Conservation (phyloP, 1,140 invertebrate species). For the Zeugodacus cucurbitae region DNA sequence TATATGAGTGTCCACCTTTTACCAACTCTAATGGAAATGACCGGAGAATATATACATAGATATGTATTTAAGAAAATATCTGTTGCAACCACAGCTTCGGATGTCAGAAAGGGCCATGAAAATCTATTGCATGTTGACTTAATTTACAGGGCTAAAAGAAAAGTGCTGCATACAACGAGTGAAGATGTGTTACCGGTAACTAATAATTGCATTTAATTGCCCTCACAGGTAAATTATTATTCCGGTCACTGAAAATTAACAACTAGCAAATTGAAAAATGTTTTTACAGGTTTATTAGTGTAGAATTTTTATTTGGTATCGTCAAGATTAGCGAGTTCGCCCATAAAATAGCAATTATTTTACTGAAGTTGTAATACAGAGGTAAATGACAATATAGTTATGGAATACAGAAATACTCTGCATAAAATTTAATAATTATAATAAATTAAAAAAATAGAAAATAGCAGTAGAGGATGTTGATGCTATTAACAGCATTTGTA, state of each 20-base stretch:
- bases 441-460: too few relatives aligned
- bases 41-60: neutral
- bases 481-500: too few relatives aligned
- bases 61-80: too few relatives aligned
- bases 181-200: neutral
- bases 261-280: neutral
- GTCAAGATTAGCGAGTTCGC: too few relatives aligned
- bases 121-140: neutral
- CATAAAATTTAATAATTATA: too few relatives aligned
- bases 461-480: too few relatives aligned
- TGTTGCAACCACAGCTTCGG: neutral
- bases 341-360: too few relatives aligned
- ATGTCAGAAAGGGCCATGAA: neutral
- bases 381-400: too few relatives aligned
- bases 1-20: neutral
- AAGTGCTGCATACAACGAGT: neutral
- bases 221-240: neutral
- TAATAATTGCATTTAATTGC: constrained; percentile 38
- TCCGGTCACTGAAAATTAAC: neutral
- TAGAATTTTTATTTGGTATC: too few relatives aligned
- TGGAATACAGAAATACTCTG: too few relatives aligned
- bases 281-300: neutral
- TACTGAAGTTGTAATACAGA: too few relatives aligned
- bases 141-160: neutral
- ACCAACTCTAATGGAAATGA: neutral